Base-by-base conservation (phyloP, 2,113 vertebrate species). In the Ovis canadensis region DNA sequence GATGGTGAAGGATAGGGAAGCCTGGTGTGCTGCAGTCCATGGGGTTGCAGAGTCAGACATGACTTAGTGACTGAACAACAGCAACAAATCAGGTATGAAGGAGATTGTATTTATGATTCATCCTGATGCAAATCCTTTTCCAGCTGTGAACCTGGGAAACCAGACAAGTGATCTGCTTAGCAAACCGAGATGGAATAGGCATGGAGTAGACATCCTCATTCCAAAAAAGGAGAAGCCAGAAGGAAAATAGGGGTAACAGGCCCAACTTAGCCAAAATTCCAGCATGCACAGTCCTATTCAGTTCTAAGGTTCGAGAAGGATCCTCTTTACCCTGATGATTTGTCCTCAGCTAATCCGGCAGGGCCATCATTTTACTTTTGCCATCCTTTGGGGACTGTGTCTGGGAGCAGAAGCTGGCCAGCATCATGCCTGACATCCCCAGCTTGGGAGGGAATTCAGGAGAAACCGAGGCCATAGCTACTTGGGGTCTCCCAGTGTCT, bases 401-500 rank as follows among this genome's bases (percentile, higher is more conserved):
- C 36, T 11, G 36, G 27, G 7, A 55, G 25, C 4, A 13, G 36
- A 74, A 36, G 23, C 3, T 9, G 16, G 4, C n/a, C 8, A 80
- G 3, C 11, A 13, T 31, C 7, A 19, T 43, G 16, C 15, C 43
- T 21, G 23, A 23, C 6, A 12, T 7, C n/a, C 23, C 45, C 33
- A n/a, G 3, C n/a, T 2, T 14, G 19, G 52, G 16, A 74, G 21
- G 33, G 29, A 60, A 33, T 33, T 14, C 43, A 45, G 27, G 43
- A 8, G 10, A 52, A 52, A 14, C 9, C 0, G 2, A 48, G 27
- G 8, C 3, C 12, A 2, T 8, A 21, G 7, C 36, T n/a, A 27
- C 31, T 3, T 25, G 3, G 29, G 80, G 48, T 21, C 8, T 52
- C n/a, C 29, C 64, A 78, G 16, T 59, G 25, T 45, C 54, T 52